Conservation (phyloP, 1,140 invertebrate species). For the Drosophila santomea region DNA sequence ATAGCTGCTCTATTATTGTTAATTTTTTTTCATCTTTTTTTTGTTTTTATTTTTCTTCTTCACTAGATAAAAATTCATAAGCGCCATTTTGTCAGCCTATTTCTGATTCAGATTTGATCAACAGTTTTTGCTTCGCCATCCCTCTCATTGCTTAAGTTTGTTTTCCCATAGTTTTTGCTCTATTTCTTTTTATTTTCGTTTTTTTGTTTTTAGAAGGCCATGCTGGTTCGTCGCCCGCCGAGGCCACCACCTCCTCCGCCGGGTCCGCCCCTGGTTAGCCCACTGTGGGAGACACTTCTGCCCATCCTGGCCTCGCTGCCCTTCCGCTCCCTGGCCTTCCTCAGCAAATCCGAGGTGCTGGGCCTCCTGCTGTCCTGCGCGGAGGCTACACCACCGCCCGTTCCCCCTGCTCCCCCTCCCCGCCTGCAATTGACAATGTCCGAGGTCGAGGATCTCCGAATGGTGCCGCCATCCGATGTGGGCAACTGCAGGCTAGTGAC, state of each 20-base stretch:
- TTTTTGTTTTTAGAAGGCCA: conserved; percentile 79
- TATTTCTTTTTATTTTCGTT: neutral
- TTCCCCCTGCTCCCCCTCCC: conserved; percentile 27
- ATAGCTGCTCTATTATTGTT: conserved; percentile 31
- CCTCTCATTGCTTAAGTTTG: neutral
- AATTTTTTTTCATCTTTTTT: conserved; percentile 11
- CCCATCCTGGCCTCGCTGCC: conserved; percentile 81
- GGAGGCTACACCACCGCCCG: conserved; percentile 1
- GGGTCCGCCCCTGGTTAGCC: conserved; percentile 64
- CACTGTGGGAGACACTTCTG: conserved; percentile 79
- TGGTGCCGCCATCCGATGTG: conserved; percentile 33
- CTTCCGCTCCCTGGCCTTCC: conserved; percentile 76
- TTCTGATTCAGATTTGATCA: conserved; percentile 38
- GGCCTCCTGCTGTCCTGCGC: conserved; percentile 66
- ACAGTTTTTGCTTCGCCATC: conserved; percentile 33
- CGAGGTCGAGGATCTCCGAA: conserved; percentile 79
- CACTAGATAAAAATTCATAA: conserved; percentile 69
- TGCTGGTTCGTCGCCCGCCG: conserved; percentile 78
- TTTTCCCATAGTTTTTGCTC: no score
- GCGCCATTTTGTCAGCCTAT: conserved; percentile 72
- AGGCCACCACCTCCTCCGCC: conserved; percentile 55
- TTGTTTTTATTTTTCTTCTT: neutral
- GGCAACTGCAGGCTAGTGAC: conserved; percentile 14
- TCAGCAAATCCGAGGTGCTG: conserved; percentile 78
- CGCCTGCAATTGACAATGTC: conserved; percentile 67